Percentiles rank a stretch among this genome's conserved stretches.
These are phyloP conservation scores for Cotesia typhae DNA, from an alignment of 1,140 invertebrate genomes.

Conservation along the genomic window DNA sequence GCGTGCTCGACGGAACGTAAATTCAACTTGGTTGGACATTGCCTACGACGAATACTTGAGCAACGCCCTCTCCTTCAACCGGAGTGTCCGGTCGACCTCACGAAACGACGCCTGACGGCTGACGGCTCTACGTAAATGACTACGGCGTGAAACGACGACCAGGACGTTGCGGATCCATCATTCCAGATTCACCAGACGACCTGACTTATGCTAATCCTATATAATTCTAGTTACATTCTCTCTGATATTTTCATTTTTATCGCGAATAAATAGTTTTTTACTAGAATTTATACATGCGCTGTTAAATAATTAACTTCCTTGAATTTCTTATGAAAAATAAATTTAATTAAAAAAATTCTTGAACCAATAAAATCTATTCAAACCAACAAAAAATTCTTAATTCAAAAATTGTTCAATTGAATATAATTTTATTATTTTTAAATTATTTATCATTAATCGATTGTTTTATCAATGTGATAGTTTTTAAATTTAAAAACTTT, in stretches of 20 bases:
- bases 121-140: slow-evolving; percentile 18
- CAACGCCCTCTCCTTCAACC: slow-evolving; percentile 24
- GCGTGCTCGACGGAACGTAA: slow-evolving; percentile 19
- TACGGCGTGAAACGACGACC: slow-evolving; percentile 23
- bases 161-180: slow-evolving; percentile 16
- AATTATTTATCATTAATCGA: too few species aligned
- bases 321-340: too few species aligned
- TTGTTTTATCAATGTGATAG: too few species aligned
- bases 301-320: too few species aligned
- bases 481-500: too few species aligned
- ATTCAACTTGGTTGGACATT: not conserved
- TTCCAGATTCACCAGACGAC: slow-evolving; percentile 21
- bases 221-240: slow-evolving; percentile 15
- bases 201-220: slow-evolving; percentile 22
- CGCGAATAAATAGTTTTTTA: too few species aligned
- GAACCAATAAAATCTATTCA: too few species aligned
- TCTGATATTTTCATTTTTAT: slow-evolving; percentile 7
- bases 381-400: too few species aligned
- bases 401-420: too few species aligned
- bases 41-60: slow-evolving; percentile 25
- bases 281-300: too few species aligned
- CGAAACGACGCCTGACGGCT: slow-evolving; percentile 11
- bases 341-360: too few species aligned
- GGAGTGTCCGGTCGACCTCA: slow-evolving; percentile 16
- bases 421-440: too few species aligned